These are phyloP conservation scores for Chondrilla cf. caribensis DNA, from an alignment of 37 sponge, comb jelly and placozoan genomes.

Conservation along the genomic window DNA sequence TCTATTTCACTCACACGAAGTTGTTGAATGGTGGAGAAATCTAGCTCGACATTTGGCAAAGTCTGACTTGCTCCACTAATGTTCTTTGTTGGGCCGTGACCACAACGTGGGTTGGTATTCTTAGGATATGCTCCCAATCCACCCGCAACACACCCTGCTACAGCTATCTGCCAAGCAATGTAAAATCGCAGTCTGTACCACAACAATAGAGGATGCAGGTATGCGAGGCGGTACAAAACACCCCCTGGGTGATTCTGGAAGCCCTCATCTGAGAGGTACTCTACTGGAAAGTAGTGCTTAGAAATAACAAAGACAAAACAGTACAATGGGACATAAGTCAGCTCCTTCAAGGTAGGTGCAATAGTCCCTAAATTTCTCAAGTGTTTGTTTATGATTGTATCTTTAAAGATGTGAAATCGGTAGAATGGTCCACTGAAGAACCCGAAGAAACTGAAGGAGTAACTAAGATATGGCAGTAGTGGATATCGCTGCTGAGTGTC, in stretches of 20 bases:
- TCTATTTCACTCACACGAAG: constrained; percentile 46
- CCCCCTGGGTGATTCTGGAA: constrained; percentile 36
- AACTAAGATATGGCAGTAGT: constrained; percentile 37
- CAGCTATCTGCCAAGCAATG: constrained; percentile 56
- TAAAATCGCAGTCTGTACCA: constrained; percentile 57
- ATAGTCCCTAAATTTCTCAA: background rate
- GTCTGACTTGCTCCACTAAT: background rate
- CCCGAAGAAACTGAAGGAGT: constrained; percentile 51
- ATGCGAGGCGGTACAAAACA: constrained; percentile 27
- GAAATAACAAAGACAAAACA: constrained; percentile 16
- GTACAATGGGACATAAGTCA: constrained; percentile 42
- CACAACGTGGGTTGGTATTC: constrained; percentile 21
- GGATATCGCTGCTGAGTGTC: background rate
- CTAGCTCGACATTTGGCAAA: background rate
- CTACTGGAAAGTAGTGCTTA: constrained; percentile 33
- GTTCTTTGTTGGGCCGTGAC: constrained; percentile 32
- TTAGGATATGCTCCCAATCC: constrained; percentile 56
- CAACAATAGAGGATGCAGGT: constrained; percentile 27
- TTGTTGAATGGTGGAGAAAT: constrained; percentile 48
- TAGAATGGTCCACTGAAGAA: constrained; percentile 66
- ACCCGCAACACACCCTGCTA: constrained; percentile 36
- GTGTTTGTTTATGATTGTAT: constrained; percentile 26
- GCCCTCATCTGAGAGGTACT: constrained; percentile 31
- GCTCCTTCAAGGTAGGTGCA: background rate
- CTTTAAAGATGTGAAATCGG: constrained; percentile 17